Conservation (phyloP, 23 tunicate species). For the Halocynthia aurantium region DNA sequence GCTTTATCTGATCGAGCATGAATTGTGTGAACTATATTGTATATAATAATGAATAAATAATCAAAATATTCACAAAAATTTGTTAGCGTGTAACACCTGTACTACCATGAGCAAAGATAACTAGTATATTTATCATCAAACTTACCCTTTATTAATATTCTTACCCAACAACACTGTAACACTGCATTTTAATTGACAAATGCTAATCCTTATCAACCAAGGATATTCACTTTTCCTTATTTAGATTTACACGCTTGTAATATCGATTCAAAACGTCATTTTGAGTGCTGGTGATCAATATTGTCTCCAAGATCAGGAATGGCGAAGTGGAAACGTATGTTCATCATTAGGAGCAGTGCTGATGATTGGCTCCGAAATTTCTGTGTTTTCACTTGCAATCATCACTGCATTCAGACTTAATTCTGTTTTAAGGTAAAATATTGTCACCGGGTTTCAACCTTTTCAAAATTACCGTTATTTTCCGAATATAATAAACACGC, state of each 20-base stretch:
- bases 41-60: no score
- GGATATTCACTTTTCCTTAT: neutral
- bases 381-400: neutral
- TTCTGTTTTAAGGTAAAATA: neutral
- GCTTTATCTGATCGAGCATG: no score
- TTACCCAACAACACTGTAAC: neutral
- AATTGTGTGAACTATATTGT: no score
- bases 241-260: constrained; percentile 1
- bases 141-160: neutral
- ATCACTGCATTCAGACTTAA: neutral
- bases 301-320: constrained; percentile 7
- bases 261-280: neutral
- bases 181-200: neutral
- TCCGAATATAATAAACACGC: no score
- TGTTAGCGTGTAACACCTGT: no score
- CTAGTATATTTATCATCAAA: no score
- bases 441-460: no score
- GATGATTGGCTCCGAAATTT: neutral
- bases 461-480: no score
- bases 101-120: no score
- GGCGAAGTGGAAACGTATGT: neutral
- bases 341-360: constrained; percentile 3
- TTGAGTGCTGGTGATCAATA: neutral
- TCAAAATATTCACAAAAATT: no score
- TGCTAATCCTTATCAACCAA: neutral